A percentile compares a stretch with the other conserved stretches of the same genome.
Conservation (phyloP, 2,888 invertebrate genomes). For the Melanostoma scalare region DNA sequence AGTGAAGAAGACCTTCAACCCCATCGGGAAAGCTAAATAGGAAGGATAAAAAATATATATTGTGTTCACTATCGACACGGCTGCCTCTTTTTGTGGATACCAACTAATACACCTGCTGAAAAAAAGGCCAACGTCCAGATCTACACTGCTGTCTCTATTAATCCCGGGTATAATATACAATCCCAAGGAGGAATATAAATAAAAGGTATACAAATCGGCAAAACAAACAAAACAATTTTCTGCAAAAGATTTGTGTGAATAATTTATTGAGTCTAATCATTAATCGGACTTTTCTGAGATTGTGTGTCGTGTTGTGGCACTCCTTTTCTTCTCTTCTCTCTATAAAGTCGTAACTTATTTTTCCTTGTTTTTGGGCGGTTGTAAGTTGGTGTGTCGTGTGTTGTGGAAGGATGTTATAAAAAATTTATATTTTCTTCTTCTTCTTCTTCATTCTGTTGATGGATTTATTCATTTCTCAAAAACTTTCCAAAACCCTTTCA, state of each 20-base stretch:
- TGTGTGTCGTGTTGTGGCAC: conserved; percentile 41
- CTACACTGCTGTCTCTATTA: conserved; percentile 42
- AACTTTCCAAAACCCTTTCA: conserved; percentile 11
- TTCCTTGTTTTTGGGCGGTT: conserved; percentile 3
- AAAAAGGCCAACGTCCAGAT: background rate
- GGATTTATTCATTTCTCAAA: background rate
- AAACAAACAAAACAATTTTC: conserved; percentile 60
- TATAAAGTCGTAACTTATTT: background rate
- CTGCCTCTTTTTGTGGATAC: conserved; percentile 56
- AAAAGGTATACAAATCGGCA: conserved; percentile 33
- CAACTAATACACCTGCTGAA: conserved; percentile 41
- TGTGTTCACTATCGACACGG: conserved; percentile 23
- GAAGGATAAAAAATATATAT: conserved; percentile 19
- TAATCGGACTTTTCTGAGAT: conserved; percentile 62
- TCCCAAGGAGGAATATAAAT: conserved; percentile 50
- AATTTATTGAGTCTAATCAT: conserved; percentile 67
- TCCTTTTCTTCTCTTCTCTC: conserved; percentile 40
- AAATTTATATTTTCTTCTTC: background rate
- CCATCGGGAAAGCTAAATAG: conserved; percentile 14
- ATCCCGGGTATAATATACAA: conserved; percentile 42
- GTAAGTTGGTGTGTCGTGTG: background rate
- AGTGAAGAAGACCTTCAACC: conserved; percentile 12
- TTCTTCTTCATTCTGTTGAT: too few species aligned
- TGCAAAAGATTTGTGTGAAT: conserved; percentile 63
- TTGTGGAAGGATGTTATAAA: conserved; percentile 5